phyloP scores from a whole-genome alignment of 53 echinoderm and acorn worm species.

The Echinometra lucunter region DNA sequence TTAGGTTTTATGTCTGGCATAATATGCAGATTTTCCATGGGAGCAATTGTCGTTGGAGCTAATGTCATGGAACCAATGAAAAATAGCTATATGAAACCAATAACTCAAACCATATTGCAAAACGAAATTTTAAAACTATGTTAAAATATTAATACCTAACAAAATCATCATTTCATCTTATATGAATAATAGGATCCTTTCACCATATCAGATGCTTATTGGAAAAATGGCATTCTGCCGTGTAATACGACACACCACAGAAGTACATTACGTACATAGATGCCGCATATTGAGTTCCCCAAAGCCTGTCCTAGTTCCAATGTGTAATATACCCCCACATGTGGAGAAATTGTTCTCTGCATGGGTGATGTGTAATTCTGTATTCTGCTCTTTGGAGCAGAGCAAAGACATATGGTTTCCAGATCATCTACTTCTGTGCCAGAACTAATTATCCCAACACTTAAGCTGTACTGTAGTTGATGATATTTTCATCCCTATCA shows the following conservation, averaged over 20 bases:
- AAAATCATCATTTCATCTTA: too few species aligned
- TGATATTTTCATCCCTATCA: conserved; percentile 65
- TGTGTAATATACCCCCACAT: background rate
- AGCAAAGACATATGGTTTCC: conserved; percentile 60
- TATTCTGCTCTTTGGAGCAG: background rate
- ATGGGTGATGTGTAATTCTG: conserved; percentile 26
- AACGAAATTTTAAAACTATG: too few species aligned
- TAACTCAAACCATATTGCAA: too few species aligned
- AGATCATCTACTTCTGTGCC: conserved; percentile 40
- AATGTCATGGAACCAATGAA: too few species aligned
- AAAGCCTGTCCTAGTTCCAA: background rate
- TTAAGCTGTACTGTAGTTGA: conserved; percentile 40
- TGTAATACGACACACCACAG: background rate
- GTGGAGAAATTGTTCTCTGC: conserved; percentile 12
- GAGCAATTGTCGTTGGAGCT: too few species aligned
- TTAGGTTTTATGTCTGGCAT: too few species aligned
- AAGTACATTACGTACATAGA: background rate
- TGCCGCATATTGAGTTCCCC: background rate
- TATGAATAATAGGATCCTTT: background rate
- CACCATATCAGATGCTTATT: background rate
- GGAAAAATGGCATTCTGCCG: too few species aligned
- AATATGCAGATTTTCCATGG: too few species aligned
- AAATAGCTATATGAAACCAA: too few species aligned
- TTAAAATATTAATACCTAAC: too few species aligned
- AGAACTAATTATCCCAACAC: conserved; percentile 57